Evolutionary conservation across 2,797 vertebrate species (phyloP).

Genomic region (Leptodactylus fallax): DNA sequence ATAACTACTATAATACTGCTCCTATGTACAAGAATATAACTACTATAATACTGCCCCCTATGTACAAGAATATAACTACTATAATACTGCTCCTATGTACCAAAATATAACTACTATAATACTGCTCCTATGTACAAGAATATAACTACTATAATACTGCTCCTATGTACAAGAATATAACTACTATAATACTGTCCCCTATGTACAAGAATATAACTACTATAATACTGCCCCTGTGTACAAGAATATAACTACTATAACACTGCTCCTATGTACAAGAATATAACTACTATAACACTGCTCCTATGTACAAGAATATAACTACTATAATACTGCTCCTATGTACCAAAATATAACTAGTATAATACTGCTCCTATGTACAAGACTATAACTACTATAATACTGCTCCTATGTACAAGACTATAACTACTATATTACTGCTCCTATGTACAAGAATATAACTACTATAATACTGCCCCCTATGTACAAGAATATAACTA

Average conservation of each 20-base stretch:
- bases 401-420: not conserved
- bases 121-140: slow-evolving; percentile 17
- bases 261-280: slow-evolving; percentile 7
- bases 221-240: slow-evolving; percentile 1
- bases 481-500: slow-evolving; percentile 17
- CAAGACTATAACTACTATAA: slow-evolving; percentile 17
- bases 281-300: slow-evolving; percentile 1
- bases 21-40: slow-evolving; percentile 5
- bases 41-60: slow-evolving; percentile 15
- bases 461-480: not conserved
- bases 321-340: slow-evolving; percentile 18
- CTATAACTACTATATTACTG: slow-evolving; percentile 12
- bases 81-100: slow-evolving; percentile 16
- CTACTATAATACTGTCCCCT: slow-evolving; percentile 14
- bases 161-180: slow-evolving; percentile 5
- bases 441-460: slow-evolving; percentile 4
- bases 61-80: slow-evolving; percentile 22
- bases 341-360: not conserved
- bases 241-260: slow-evolving; percentile 17
- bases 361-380: not conserved
- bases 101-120: slow-evolving; percentile 18
- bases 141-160: slow-evolving; percentile 27
- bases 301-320: slow-evolving; percentile 3
- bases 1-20: slow-evolving; percentile 11
- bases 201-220: slow-evolving; percentile 7